phyloP scores from a whole-genome alignment of 2,113 vertebrate species.

The Pseudonaja textilis region DNA sequence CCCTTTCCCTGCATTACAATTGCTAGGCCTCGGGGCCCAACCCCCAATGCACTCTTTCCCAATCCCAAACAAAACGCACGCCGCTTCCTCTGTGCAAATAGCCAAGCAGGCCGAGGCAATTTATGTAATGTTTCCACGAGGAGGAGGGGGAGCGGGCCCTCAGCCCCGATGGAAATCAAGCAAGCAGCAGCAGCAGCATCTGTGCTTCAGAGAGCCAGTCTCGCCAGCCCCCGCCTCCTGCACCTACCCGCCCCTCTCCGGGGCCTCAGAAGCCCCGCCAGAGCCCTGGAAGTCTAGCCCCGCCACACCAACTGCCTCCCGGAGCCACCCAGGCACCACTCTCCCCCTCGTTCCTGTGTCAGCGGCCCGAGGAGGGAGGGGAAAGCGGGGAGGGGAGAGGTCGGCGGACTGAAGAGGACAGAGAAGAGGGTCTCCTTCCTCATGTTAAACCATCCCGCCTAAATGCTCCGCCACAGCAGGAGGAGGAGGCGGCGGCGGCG shows the following conservation, averaged over 20 bases:
- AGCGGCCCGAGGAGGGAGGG: background rate
- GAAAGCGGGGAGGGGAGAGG: background rate
- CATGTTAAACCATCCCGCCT: slow-evolving; percentile 10
- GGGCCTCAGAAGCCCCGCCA: slow-evolving; percentile 5
- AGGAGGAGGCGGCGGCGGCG: background rate
- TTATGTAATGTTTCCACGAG: slow-evolving; percentile 2
- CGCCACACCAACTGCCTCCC: background rate
- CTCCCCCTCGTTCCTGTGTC: background rate
- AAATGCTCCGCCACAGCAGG: background rate
- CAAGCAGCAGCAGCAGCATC: slow-evolving; percentile 23
- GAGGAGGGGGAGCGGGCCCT: background rate
- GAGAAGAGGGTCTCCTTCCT: slow-evolving; percentile 8
- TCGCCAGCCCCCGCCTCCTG: slow-evolving; percentile 35
- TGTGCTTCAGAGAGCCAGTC: slow-evolving; percentile 15
- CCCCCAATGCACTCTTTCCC: slow-evolving; percentile 33
- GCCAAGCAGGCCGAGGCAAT: slow-evolving; percentile 26
- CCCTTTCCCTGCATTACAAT: slow-evolving; percentile 25
- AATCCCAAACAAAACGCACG: slow-evolving; percentile 21
- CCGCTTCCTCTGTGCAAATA: background rate
- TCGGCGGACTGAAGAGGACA: background rate
- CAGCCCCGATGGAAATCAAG: slow-evolving; percentile 12
- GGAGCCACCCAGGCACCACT: slow-evolving; percentile 1
- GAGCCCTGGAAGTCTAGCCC: slow-evolving; percentile 19
- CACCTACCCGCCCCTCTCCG: slow-evolving; percentile 15
- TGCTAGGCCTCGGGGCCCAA: slow-evolving; percentile 59